Percentiles rank a stretch among this genome's conserved stretches.
phyloP scores from a whole-genome alignment of 2,797 vertebrate species.

The Craterocephalus amniculus region DNA sequence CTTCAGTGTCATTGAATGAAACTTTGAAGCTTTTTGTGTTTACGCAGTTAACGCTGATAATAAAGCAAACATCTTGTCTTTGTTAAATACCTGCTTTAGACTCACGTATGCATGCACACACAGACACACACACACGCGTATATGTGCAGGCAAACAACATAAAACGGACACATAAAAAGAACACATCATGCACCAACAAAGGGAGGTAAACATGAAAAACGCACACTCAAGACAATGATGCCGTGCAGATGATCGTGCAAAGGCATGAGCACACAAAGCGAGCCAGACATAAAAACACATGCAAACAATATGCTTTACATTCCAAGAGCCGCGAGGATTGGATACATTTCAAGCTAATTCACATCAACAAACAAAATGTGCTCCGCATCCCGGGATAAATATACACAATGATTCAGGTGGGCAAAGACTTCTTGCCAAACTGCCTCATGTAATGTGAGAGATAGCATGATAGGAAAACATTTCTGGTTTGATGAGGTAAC shows the following conservation, averaged over 20 bases:
- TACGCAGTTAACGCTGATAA: constrained; percentile 79
- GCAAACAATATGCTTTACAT: constrained; percentile 61
- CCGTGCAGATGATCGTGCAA: constrained; percentile 40
- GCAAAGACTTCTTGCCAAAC: constrained; percentile 58
- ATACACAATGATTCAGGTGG: constrained; percentile 57
- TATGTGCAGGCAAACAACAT: constrained; percentile 12
- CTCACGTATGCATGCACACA: constrained; percentile 7
- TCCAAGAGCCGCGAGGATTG: constrained; percentile 52
- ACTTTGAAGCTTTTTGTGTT: constrained; percentile 83
- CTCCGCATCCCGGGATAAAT: constrained; percentile 39
- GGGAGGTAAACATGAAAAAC: constrained; percentile 64
- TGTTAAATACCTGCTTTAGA: constrained; percentile 79
- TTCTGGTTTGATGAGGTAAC: constrained; percentile 83
- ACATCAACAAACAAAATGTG: constrained; percentile 59
- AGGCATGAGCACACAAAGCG: constrained; percentile 23
- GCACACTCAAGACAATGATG: constrained; percentile 48
- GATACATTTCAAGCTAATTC: constrained; percentile 63
- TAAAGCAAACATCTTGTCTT: constrained; percentile 85
- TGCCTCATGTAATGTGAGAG: constrained; percentile 54
- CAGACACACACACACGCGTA: constrained; percentile 1
- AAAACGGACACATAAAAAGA: constrained; percentile 56
- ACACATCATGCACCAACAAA: constrained; percentile 49
- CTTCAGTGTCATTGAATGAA: constrained; percentile 82
- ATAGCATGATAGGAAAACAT: constrained; percentile 80
- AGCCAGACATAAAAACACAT: constrained; percentile 54